Percentiles rank a stretch among this genome's conserved stretches.
Evolutionary conservation across 1,140 invertebrate genomes (phyloP).

Genomic region (Nephila pilipes): DNA sequence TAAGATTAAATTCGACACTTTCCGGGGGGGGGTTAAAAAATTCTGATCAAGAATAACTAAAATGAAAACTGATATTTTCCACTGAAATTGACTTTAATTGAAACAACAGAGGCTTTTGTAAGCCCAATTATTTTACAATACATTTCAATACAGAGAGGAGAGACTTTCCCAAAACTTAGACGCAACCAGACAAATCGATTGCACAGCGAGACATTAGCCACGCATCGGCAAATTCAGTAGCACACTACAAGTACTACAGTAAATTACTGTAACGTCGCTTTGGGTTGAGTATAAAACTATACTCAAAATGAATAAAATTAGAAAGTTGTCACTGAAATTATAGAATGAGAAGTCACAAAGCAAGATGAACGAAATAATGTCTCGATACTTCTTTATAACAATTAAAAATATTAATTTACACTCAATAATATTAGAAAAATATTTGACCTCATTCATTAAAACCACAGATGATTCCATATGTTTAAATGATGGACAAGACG

Average conservation of each 20-base stretch:
- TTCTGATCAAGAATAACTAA: too few relatives aligned
- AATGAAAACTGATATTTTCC: too few relatives aligned
- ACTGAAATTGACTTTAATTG: too few relatives aligned
- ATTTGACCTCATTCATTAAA: background rate
- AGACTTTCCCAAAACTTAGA: background rate
- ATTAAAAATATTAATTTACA: background rate
- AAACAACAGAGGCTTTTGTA: too few relatives aligned
- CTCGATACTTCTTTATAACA: background rate
- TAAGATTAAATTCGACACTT: too few relatives aligned
- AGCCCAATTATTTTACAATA: background rate
- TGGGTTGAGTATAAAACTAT: too few relatives aligned
- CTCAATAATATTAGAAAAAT: background rate
- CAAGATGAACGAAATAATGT: too few relatives aligned
- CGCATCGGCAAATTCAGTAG: slow-evolving; percentile 3
- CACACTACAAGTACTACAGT: background rate
- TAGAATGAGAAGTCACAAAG: too few relatives aligned
- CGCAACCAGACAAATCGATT: slow-evolving; percentile 6
- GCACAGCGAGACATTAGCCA: slow-evolving; percentile 10
- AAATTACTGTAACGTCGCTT: too few relatives aligned
- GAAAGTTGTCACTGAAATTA: too few relatives aligned
- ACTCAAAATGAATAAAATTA: too few relatives aligned
- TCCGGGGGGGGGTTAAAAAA: too few relatives aligned
- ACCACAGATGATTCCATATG: background rate
- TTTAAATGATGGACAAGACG: background rate
- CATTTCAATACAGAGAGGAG: background rate